A percentile compares a stretch with the other conserved stretches of the same genome.
phyloP scores from a whole-genome alignment of 2,797 vertebrate genomes.

The Siniperca scherzeri region DNA sequence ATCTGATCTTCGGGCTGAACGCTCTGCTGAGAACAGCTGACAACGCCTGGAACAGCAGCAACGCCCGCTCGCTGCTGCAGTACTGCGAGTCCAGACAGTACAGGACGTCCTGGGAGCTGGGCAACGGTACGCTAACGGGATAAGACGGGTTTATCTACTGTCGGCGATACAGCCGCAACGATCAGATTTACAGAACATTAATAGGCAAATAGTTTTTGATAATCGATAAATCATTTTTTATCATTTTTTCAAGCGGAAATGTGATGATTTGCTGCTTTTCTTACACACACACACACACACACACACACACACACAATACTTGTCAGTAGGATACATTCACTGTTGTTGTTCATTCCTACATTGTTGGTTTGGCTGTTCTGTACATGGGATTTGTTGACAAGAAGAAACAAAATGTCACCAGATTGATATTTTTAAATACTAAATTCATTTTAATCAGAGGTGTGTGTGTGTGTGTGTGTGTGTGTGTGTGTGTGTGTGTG shows the following conservation, averaged over 20 bases:
- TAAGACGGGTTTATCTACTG: not conserved
- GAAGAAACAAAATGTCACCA: too few relatives aligned
- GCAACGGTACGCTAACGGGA: slow-evolving; percentile 84
- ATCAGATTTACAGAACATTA: not conserved
- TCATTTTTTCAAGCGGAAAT: not conserved
- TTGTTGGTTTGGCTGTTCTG: too few relatives aligned
- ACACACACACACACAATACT: too few relatives aligned
- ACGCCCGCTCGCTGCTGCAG: slow-evolving; percentile 87
- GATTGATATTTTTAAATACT: too few relatives aligned
- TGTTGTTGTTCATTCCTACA: too few relatives aligned
- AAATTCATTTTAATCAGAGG: too few relatives aligned
- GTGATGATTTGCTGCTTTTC: not conserved
- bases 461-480: too few relatives aligned
- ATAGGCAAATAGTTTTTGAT: not conserved
- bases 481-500: too few relatives aligned
- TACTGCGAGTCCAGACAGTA: slow-evolving; percentile 90
- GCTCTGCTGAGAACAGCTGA: slow-evolving; percentile 88
- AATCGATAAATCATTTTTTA: not conserved
- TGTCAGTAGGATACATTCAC: too few relatives aligned
- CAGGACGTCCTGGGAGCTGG: slow-evolving; percentile 94
- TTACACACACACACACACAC: too few relatives aligned
- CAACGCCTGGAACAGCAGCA: slow-evolving; percentile 91
- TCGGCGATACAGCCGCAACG: not conserved
- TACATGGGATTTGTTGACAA: too few relatives aligned
- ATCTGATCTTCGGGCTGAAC: slow-evolving; percentile 96